These are phyloP conservation scores for Willowsia nigromaculata DNA, from an alignment of 2,888 invertebrate genomes.

Conservation along the genomic window DNA sequence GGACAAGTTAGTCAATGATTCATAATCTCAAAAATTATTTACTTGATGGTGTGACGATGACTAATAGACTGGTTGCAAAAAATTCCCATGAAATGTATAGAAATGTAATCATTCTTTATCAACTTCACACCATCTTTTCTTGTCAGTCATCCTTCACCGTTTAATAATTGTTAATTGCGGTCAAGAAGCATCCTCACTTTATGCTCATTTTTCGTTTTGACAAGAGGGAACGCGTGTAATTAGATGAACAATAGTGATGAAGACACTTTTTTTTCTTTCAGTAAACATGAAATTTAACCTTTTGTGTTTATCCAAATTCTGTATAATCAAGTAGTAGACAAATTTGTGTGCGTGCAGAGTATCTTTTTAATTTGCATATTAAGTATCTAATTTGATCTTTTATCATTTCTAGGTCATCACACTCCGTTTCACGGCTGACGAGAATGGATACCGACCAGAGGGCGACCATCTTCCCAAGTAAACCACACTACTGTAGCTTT, in stretches of 20 bases:
- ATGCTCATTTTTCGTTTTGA: background rate
- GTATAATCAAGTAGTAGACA: background rate
- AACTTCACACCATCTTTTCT: conserved; percentile 21
- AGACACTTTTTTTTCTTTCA: background rate
- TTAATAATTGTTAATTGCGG: conserved; percentile 17
- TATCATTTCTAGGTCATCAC: conserved; percentile 64
- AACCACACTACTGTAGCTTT: background rate
- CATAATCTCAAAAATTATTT: background rate
- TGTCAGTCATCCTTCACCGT: background rate
- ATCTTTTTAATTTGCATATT: background rate
- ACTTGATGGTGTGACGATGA: too few relatives aligned
- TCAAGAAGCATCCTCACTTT: background rate
- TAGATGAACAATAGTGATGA: background rate
- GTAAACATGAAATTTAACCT: background rate
- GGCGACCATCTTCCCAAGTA: conserved; percentile 73
- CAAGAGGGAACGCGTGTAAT: background rate
- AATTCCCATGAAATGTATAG: background rate
- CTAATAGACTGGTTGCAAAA: background rate
- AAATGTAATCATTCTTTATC: background rate
- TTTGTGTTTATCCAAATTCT: background rate
- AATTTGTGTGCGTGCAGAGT: background rate
- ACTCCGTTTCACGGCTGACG: conserved; percentile 75
- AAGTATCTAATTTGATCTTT: background rate
- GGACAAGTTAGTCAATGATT: conserved; percentile 67
- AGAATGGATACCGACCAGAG: conserved; percentile 75